Evolutionary conservation across 2,888 invertebrate genomes (phyloP).

Genomic region (Lamellibrachia satsuma): DNA sequence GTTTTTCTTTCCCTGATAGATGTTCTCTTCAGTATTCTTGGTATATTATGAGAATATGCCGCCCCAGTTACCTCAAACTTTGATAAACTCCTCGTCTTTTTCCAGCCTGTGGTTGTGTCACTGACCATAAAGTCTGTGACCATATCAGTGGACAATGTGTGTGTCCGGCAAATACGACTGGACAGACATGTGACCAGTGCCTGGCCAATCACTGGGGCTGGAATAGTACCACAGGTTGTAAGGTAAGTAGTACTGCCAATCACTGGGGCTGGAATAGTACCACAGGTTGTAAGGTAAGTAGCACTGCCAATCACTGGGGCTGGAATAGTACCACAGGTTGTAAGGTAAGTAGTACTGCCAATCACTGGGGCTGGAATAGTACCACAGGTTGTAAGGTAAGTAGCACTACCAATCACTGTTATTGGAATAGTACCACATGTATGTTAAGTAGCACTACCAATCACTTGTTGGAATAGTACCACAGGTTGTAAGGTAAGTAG

Average conservation of each 20-base stretch:
- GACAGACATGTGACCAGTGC: conserved; percentile 75
- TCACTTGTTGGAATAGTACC: no score
- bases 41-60: background rate
- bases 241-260: conserved; percentile 37
- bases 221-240: conserved; percentile 44
- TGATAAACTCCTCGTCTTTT: background rate
- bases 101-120: conserved; percentile 48
- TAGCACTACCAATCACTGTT: no score
- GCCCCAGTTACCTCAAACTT: background rate
- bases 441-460: no score
- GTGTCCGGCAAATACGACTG: conserved; percentile 79
- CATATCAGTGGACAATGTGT: conserved; percentile 48
- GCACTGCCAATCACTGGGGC: no score
- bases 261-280: no score
- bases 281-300: no score
- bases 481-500: no score
- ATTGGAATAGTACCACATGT: background rate
- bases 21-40: no score
- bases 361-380: no score
- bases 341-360: no score
- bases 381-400: no score
- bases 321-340: background rate
- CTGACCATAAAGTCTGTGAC: conserved; percentile 45
- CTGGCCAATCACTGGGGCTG: conserved; percentile 53
- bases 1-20: no score